Percentiles rank a stretch among this genome's conserved stretches.
These are phyloP conservation scores for Conchocele bisecta DNA, from an alignment of 2,888 invertebrate species.

Conservation along the genomic window DNA sequence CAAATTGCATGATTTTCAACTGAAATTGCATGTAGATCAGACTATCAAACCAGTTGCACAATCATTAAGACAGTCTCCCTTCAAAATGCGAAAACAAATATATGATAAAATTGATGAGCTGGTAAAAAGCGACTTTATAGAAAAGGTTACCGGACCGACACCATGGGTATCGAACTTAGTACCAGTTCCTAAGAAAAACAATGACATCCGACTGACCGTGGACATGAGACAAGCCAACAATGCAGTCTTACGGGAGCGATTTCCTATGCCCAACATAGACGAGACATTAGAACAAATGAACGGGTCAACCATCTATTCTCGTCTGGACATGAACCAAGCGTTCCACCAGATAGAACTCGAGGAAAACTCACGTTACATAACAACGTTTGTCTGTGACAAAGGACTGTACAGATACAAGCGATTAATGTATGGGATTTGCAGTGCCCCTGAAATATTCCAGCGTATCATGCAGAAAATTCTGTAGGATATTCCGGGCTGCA, in stretches of 20 bases:
- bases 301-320: constrained; percentile 4
- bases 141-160: constrained; percentile 35
- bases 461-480: constrained; percentile 12
- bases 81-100: constrained; percentile 4
- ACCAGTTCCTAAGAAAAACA: constrained; percentile 40
- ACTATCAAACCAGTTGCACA: neutral
- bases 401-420: constrained; percentile 13
- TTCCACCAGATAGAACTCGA: constrained; percentile 13
- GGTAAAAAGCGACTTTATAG: constrained; percentile 27
- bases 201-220: constrained; percentile 50
- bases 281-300: constrained; percentile 19
- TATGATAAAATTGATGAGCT: constrained; percentile 9
- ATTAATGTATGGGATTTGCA: constrained; percentile 36
- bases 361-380: constrained; percentile 2
- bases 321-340: neutral
- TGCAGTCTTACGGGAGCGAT: constrained; percentile 43
- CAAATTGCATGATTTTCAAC: neutral
- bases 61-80: neutral
- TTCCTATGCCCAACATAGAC: constrained; percentile 41
- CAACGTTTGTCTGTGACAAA: constrained; percentile 14
- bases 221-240: constrained; percentile 53
- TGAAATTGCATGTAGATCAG: neutral
- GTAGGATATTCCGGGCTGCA: constrained; percentile 6
- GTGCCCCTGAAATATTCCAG: constrained; percentile 18
- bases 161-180: constrained; percentile 54